Evolutionary conservation across 2,113 vertebrate species (phyloP).

Genomic region (Podilymbus podiceps): DNA sequence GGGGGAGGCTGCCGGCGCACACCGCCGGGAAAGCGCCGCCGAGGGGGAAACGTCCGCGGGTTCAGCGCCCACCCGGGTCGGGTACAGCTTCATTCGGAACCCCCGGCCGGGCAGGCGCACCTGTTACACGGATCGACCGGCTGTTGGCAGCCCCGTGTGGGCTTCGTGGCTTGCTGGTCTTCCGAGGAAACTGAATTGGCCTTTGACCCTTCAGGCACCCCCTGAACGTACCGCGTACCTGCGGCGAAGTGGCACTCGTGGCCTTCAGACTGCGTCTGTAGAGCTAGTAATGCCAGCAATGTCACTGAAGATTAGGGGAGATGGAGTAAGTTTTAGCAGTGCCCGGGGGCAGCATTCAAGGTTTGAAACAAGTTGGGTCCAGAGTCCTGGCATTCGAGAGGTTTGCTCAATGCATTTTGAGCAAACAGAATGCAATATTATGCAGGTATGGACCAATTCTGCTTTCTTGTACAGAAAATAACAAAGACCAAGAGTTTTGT

Average conservation of each 20-base stretch:
- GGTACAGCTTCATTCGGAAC: not conserved
- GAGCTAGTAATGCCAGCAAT: not conserved
- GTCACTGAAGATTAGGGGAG: not conserved
- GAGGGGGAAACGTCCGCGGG: too few species aligned
- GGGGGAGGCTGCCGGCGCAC: not conserved
- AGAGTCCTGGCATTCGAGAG: not conserved
- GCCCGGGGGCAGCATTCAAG: not conserved
- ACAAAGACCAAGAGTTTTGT: not conserved
- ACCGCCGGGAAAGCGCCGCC: not conserved
- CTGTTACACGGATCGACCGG: not conserved
- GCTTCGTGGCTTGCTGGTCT: too few species aligned
- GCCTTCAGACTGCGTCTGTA: not conserved
- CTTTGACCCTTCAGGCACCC: not conserved
- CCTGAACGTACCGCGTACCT: accelerated
- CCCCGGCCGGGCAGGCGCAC: too few species aligned
- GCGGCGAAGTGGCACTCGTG: not conserved
- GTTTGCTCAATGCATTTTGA: not conserved
- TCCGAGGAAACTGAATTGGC: not conserved
- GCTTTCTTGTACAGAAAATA: not conserved
- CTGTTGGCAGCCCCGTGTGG: not conserved
- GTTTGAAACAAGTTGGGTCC: not conserved
- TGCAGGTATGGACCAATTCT: not conserved
- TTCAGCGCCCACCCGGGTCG: not conserved
- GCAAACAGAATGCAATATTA: not conserved
- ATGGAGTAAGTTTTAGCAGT: not conserved